phyloP scores from a whole-genome alignment of 2,888 invertebrate species.

The Eueremaeus valkanovi region DNA sequence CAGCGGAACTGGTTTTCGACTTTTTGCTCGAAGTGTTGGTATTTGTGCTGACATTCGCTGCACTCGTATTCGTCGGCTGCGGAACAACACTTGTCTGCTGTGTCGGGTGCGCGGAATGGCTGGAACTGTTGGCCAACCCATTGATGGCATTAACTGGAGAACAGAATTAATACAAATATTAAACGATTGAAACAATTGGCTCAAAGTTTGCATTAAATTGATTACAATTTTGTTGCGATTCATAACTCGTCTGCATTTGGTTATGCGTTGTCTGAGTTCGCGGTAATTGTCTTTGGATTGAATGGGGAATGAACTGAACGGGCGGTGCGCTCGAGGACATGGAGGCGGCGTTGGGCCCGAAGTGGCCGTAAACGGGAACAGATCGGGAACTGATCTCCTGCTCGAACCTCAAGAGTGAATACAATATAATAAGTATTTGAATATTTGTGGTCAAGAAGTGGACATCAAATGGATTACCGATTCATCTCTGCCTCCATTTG shows the following conservation, averaged over 20 bases:
- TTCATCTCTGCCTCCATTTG: slow-evolving; percentile 91
- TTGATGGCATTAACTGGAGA: not conserved
- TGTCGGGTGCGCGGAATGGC: slow-evolving; percentile 23
- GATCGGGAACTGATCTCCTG: slow-evolving; percentile 33
- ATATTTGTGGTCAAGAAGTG: not conserved
- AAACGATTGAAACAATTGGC: too few species aligned
- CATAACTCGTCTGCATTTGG: slow-evolving; percentile 21
- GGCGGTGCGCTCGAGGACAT: slow-evolving; percentile 30
- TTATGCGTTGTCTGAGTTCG: slow-evolving; percentile 5
- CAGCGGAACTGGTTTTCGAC: slow-evolving; percentile 41
- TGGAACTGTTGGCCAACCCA: slow-evolving; percentile 8
- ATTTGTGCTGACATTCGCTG: not conserved
- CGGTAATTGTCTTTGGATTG: slow-evolving; percentile 51
- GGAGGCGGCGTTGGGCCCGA: slow-evolving; percentile 25
- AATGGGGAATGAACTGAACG: slow-evolving; percentile 64
- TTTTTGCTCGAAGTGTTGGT: slow-evolving; percentile 17
- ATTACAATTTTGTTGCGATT: slow-evolving; percentile 18
- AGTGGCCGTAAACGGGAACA: slow-evolving; percentile 39
- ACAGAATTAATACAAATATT: too few species aligned
- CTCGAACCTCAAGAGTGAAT: slow-evolving; percentile 3
- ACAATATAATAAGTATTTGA: not conserved
- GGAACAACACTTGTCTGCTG: slow-evolving; percentile 10
- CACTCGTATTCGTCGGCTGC: not conserved
- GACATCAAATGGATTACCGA: slow-evolving; percentile 63
- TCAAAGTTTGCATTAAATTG: not conserved